Base-by-base conservation (phyloP, 2,113 vertebrate species). In the Aegithalos caudatus region DNA sequence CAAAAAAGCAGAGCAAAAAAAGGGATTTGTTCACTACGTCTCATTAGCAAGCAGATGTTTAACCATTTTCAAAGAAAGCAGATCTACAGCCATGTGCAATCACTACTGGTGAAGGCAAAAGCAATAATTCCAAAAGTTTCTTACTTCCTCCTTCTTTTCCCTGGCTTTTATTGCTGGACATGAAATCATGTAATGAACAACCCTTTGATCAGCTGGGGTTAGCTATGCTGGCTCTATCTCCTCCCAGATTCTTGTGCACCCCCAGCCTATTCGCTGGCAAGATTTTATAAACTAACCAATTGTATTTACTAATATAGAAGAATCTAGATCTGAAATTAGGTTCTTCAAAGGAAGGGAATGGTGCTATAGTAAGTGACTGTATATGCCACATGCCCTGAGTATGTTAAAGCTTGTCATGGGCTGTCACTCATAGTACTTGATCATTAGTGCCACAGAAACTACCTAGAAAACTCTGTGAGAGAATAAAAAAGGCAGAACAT, bases 111-210 rank as follows among this genome's bases (percentile, higher is more conserved):
- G 29, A 74, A 51, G 35, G 33, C 12, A 78, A 69, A 78, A 29
- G 5, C 4, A 0, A 0, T 54, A 33, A 23, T 10, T 64, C 22
- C 9, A 6, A 60, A 35, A 13, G 3, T 27, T 7, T 50, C 48
- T 31, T 54, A 40, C 14, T 71, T 61, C 17, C 23, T 67, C 31
- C n/a, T 73, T 27, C 13, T 86, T 56, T 62, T 24, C 9, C n/a
- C 9, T 29, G 12, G 37, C 3, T 71, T 67, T 65, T 35, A 11
- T 7, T 40, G 14, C 17, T 42, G 27, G 22, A 3, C 2, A 51
- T 2, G 3, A 48, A 6, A 9, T 42, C 17, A n/a, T 19, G 29
- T 6, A 20, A 7, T n/a, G 35, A 8, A 33, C 20, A 27, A 37
- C 13, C 3, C 20, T 33, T 47, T 45, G 27, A 24, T 57, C 47